These are phyloP conservation scores for Tragopan temminckii DNA, from an alignment of 2,797 vertebrate species.

Conservation along the genomic window DNA sequence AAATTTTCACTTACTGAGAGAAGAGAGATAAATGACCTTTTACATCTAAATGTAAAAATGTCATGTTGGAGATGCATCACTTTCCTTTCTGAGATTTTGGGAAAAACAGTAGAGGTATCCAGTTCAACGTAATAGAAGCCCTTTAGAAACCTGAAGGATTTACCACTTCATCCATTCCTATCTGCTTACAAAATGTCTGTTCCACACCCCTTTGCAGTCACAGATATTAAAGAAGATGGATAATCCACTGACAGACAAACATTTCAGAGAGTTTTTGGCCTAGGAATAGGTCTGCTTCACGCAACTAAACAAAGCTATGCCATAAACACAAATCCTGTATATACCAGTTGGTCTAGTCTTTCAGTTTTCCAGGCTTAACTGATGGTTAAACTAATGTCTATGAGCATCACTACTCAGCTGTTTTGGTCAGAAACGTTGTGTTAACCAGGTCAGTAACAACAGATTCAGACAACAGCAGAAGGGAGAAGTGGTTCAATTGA, in stretches of 20 bases:
- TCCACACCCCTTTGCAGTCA: not conserved
- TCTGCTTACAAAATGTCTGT: not conserved
- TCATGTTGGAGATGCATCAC: not conserved
- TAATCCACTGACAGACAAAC: not conserved
- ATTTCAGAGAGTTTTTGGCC: not conserved
- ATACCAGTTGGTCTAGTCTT: not conserved
- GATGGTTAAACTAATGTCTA: not conserved
- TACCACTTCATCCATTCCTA: not conserved
- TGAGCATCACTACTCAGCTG: not conserved
- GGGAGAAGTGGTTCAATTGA: conserved; percentile 5
- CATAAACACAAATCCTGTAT: not conserved
- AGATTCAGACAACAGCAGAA: conserved; percentile 33
- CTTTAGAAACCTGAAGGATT: not conserved
- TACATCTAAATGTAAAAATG: not conserved
- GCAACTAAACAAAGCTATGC: not conserved
- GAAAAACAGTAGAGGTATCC: not conserved
- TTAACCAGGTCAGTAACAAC: conserved; percentile 7
- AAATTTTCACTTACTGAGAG: conserved; percentile 54
- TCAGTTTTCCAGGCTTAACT: conserved; percentile 7
- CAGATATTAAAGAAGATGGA: fast-evolving
- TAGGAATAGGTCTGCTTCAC: not conserved
- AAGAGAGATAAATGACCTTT: conserved; percentile 67
- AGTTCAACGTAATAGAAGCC: not conserved
- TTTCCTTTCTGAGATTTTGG: not conserved
- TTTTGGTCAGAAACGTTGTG: not conserved